phyloP scores from a whole-genome alignment of 2,888 invertebrate genomes.

The Cantharis nigra region DNA sequence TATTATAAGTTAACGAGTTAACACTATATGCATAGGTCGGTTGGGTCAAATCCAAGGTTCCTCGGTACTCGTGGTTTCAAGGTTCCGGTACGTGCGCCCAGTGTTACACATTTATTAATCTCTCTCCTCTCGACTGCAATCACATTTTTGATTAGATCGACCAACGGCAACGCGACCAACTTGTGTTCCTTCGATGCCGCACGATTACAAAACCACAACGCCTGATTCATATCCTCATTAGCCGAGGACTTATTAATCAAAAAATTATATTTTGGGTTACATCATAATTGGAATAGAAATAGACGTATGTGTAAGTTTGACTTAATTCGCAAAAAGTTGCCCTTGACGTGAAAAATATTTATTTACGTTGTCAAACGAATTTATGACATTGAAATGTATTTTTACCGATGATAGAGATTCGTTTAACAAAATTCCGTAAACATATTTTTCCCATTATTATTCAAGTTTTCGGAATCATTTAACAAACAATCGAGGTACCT shows the following conservation, averaged over 20 bases:
- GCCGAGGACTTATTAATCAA: conserved; percentile 2
- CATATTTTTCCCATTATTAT: background rate
- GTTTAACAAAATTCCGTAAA: background rate
- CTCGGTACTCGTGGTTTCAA: conserved; percentile 21
- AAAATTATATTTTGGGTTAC: conserved; percentile 6
- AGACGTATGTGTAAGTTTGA: conserved; percentile 3
- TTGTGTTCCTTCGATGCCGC: background rate
- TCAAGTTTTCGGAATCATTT: background rate
- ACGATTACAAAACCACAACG: background rate
- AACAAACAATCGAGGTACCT: background rate
- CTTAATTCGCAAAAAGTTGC: conserved; percentile 24
- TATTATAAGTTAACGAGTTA: conserved; percentile 12
- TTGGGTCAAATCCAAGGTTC: conserved; percentile 31
- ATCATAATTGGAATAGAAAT: conserved; percentile 9
- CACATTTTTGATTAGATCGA: background rate
- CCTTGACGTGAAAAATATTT: conserved; percentile 20
- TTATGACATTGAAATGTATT: conserved; percentile 26
- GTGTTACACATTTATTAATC: background rate
- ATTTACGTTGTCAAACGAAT: conserved; percentile 21
- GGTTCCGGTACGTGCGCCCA: conserved; percentile 23
- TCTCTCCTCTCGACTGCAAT: background rate
- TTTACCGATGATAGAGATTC: conserved; percentile 12
- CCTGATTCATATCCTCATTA: conserved; percentile 23
- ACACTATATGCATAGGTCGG: conserved; percentile 22
- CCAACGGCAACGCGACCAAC: background rate